phyloP scores from a whole-genome alignment of 2,797 vertebrate species.

The Darevskia mixta region DNA sequence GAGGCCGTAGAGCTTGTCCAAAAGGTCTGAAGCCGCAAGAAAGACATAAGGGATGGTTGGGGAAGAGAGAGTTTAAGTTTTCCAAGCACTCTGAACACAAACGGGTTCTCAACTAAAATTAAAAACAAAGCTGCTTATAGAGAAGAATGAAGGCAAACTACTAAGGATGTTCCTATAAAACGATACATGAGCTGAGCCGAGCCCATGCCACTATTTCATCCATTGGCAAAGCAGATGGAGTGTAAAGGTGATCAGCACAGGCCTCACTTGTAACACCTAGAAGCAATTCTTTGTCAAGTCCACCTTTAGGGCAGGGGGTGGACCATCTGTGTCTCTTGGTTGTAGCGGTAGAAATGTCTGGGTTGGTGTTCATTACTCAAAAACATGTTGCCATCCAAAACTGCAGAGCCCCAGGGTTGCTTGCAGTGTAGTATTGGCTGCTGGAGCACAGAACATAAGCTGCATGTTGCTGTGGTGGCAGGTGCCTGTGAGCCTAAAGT shows the following conservation, averaged over 20 bases:
- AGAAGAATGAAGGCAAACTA: neutral
- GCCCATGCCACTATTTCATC: neutral
- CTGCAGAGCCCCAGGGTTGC: neutral
- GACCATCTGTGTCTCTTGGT: neutral
- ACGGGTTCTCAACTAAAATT: neutral
- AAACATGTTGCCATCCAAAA: neutral
- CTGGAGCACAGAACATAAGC: too few species aligned
- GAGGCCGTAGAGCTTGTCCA: constrained; percentile 92
- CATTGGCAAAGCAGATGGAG: neutral
- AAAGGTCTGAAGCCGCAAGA: constrained; percentile 86
- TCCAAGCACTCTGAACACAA: neutral
- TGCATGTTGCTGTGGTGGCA: neutral
- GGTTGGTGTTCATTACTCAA: neutral
- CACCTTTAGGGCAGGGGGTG: too few species aligned
- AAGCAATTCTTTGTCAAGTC: neutral
- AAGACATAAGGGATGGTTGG: constrained; percentile 47
- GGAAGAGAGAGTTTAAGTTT: neutral
- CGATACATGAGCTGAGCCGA: neutral
- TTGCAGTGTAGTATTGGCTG: neutral
- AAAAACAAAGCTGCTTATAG: neutral
- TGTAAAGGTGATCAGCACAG: neutral
- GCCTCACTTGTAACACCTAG: neutral
- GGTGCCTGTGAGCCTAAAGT: neutral
- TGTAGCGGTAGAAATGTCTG: neutral
- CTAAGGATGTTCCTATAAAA: neutral